Percentiles rank a stretch among this genome's conserved stretches.
phyloP scores from a whole-genome alignment of 2,888 invertebrate genomes.

The Myopa tessellatipennis region DNA sequence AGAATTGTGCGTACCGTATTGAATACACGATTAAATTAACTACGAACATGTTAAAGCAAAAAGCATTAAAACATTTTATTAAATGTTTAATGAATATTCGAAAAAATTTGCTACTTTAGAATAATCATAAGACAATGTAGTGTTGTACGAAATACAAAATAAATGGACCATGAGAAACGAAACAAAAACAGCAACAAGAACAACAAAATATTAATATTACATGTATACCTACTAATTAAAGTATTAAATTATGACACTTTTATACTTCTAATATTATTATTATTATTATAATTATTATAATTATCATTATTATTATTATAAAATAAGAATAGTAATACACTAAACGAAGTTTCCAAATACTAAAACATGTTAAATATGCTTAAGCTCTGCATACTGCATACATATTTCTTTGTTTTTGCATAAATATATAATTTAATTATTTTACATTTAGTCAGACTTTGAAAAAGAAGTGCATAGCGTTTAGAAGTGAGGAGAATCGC shows the following conservation, averaged over 20 bases:
- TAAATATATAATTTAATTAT: no score
- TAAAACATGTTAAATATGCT: neutral
- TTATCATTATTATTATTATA: no score
- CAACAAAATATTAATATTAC: slow-evolving; percentile 5
- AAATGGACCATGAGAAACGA: slow-evolving; percentile 39
- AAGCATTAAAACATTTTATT: neutral
- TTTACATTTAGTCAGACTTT: no score
- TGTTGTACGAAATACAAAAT: slow-evolving; percentile 40
- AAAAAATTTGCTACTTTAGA: slow-evolving; percentile 12
- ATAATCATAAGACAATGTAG: slow-evolving; percentile 40
- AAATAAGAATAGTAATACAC: neutral
- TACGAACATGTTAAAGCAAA: neutral
- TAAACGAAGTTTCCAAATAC: slow-evolving; percentile 26
- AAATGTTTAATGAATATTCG: neutral
- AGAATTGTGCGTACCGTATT: no score
- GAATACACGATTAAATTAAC: neutral
- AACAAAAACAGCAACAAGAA: slow-evolving; percentile 17
- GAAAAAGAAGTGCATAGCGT: no score
- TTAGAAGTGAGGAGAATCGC: no score
- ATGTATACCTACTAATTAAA: neutral
- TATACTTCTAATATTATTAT: slow-evolving; percentile 26
- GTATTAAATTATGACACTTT: slow-evolving; percentile 10
- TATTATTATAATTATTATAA: neutral
- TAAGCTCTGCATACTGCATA: no score
- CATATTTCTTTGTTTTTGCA: no score